A percentile compares a stretch with the other conserved stretches of the same genome.
Evolutionary conservation across 2,797 vertebrate genomes (phyloP).

Genomic region (Brachymystax lenok): DNA sequence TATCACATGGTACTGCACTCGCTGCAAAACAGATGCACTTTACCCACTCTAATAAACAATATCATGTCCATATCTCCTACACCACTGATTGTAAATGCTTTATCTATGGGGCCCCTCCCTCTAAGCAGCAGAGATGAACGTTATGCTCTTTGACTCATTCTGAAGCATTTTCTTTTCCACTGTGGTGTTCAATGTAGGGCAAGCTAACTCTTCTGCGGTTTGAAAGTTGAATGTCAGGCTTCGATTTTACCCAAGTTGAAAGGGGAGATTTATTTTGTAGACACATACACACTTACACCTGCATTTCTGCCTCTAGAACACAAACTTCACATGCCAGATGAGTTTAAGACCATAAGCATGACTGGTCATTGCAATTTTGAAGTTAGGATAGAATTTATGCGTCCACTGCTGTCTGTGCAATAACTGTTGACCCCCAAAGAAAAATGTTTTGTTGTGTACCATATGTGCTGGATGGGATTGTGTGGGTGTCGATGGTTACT

Average conservation of each 20-base stretch:
- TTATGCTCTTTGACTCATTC: background rate
- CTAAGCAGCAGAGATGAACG: background rate
- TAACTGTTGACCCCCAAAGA: no score
- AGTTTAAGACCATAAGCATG: no score
- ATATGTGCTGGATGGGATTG: no score
- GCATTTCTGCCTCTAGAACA: no score
- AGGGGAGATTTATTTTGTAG: background rate
- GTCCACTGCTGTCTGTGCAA: no score
- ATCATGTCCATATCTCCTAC: background rate
- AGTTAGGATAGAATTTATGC: no score
- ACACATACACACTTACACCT: no score
- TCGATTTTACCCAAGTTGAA: background rate
- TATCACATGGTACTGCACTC: background rate
- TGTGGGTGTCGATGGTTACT: no score
- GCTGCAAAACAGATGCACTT: background rate
- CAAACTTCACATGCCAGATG: no score
- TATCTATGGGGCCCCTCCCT: background rate
- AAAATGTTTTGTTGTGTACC: no score
- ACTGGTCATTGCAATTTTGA: no score
- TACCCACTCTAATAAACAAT: background rate
- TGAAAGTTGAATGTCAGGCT: background rate
- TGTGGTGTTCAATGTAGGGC: background rate
- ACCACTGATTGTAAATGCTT: background rate
- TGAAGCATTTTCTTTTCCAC: background rate
- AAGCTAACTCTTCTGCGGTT: background rate